phyloP scores from a whole-genome alignment of 2,113 vertebrate species.

The Alexandromys fortis region DNA sequence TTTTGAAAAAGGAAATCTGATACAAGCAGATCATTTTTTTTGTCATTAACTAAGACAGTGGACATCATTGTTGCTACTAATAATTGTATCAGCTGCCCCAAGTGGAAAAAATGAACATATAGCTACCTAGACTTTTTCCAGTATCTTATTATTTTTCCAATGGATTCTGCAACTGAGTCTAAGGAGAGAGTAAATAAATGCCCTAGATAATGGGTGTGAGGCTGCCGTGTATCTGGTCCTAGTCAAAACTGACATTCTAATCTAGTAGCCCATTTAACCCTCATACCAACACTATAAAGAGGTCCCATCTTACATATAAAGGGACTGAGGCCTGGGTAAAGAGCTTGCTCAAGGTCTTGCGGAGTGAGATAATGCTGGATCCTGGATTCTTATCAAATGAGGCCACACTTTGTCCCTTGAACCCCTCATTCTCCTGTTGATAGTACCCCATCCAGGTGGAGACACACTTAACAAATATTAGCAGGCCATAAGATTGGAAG shows the following conservation, averaged over 20 bases:
- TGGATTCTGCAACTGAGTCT: not conserved
- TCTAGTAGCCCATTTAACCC: not conserved
- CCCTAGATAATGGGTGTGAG: not conserved
- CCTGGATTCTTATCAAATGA: not conserved
- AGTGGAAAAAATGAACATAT: not conserved
- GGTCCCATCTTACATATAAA: conserved; percentile 48
- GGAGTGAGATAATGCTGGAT: not conserved
- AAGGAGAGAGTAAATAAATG: conserved; percentile 18
- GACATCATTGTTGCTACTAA: not conserved
- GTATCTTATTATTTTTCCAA: not conserved
- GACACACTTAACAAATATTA: conserved; percentile 8
- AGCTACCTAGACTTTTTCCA: not conserved
- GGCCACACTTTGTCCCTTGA: not conserved
- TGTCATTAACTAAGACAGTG: not conserved
- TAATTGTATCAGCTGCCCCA: not conserved
- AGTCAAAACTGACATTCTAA: conserved; percentile 28
- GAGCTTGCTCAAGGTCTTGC: not conserved
- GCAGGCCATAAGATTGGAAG: conserved; percentile 34
- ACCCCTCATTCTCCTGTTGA: not conserved
- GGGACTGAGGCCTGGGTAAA: conserved; percentile 6
- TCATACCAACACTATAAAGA: not conserved
- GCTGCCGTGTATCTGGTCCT: not conserved
- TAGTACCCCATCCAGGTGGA: conserved; percentile 26
- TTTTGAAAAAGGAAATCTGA: conserved; percentile 38
- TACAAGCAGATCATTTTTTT: not conserved